Conservation (phyloP, 1,140 invertebrate genomes). For the Probaryconus sp. region DNA sequence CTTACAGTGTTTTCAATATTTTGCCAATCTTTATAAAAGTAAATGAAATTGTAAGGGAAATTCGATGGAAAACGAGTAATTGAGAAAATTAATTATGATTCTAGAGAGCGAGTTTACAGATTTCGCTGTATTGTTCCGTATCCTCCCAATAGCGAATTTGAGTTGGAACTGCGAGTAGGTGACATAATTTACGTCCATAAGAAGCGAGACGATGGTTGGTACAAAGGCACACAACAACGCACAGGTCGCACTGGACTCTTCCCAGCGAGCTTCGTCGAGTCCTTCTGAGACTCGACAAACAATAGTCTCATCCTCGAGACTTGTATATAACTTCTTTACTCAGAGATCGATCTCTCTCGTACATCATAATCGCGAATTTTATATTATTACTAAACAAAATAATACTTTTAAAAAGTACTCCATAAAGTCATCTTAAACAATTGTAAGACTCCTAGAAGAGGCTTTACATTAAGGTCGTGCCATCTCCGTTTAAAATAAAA, state of each 20-base stretch:
- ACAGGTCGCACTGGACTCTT: slow-evolving; percentile 95
- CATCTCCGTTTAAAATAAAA: slow-evolving; percentile 5
- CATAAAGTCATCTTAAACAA: neutral
- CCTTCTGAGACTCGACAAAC: slow-evolving; percentile 78
- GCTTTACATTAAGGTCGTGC: slow-evolving; percentile 10
- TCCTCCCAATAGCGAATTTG: slow-evolving; percentile 96
- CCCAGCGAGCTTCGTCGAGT: slow-evolving; percentile 95
- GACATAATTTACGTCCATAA: slow-evolving; percentile 95
- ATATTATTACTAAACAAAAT: neutral
- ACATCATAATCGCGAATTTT: neutral
- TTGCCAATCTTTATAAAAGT: no score
- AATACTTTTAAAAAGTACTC: slow-evolving; percentile 16
- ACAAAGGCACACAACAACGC: slow-evolving; percentile 93
- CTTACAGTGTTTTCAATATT: no score
- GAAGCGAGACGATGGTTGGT: slow-evolving; percentile 97
- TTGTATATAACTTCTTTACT: slow-evolving; percentile 70
- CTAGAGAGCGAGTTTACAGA: slow-evolving; percentile 78
- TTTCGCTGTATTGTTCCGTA: slow-evolving; percentile 95
- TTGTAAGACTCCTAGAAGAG: slow-evolving; percentile 9
- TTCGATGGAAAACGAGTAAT: no score
- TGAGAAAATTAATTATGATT: no score
- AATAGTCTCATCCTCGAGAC: slow-evolving; percentile 73
- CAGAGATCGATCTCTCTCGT: neutral
- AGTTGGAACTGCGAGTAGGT: slow-evolving; percentile 91
- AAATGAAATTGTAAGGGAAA: no score